Conservation (phyloP, 2,113 vertebrate species). For the Pituophis catenifer region DNA sequence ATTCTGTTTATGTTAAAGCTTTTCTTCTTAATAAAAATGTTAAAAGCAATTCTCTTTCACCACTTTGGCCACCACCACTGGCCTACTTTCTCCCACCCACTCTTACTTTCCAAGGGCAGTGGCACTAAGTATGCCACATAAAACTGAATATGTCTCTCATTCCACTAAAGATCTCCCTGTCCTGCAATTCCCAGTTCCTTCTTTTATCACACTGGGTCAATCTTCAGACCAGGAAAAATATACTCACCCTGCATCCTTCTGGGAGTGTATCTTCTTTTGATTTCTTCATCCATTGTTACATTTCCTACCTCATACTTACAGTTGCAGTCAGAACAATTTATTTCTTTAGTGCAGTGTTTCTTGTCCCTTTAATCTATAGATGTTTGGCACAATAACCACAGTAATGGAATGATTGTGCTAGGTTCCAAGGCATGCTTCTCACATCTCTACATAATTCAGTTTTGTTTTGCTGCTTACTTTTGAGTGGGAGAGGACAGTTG, state of each 20-base stretch:
- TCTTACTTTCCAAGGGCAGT: not conserved
- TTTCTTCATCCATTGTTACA: not conserved
- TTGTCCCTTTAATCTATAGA: not conserved
- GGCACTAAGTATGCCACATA: not conserved
- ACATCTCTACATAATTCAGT: not conserved
- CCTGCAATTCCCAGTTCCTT: not conserved
- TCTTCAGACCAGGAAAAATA: not conserved
- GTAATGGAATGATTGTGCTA: not conserved
- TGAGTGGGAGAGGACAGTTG: not conserved
- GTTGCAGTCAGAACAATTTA: not conserved
- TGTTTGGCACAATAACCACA: not conserved
- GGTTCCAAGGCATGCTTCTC: not conserved
- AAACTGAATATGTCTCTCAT: not conserved
- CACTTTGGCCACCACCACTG: not conserved
- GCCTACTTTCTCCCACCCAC: not conserved
- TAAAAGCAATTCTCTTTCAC: slow-evolving; percentile 52
- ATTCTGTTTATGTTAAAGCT: slow-evolving; percentile 55
- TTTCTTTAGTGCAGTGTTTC: not conserved
- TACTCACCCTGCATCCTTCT: not conserved
- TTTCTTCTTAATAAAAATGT: slow-evolving; percentile 51
- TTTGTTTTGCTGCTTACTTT: not conserved
- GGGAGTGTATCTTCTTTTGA: not conserved
- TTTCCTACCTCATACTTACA: not conserved
- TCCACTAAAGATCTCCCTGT: too few species aligned
- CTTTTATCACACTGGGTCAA: not conserved